These are phyloP conservation scores for Synergus japonicus DNA, from an alignment of 2,888 invertebrate species.

Conservation along the genomic window DNA sequence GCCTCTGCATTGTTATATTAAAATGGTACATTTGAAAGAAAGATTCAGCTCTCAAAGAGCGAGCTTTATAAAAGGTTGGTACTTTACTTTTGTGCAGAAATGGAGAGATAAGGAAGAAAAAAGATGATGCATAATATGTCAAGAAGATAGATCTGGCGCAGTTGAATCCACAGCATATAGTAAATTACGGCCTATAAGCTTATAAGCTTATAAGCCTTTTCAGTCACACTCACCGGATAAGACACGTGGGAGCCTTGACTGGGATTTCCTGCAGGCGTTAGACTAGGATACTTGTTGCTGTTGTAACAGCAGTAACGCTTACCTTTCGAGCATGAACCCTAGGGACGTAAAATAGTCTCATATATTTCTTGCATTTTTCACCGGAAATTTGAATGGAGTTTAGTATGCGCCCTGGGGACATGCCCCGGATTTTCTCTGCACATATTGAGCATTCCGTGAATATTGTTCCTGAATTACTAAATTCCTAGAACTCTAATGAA, in stretches of 20 bases:
- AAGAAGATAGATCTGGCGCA: conserved; percentile 20
- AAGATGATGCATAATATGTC: conserved; percentile 28
- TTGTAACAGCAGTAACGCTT: conserved; percentile 84
- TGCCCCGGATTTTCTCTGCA: conserved; percentile 9
- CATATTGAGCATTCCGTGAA: not conserved
- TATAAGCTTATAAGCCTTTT: conserved; percentile 42
- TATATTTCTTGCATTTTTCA: conserved; percentile 30
- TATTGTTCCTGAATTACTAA: not conserved
- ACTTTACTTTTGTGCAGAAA: conserved; percentile 12
- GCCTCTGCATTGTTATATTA: not conserved
- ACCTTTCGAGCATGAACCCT: conserved; percentile 83
- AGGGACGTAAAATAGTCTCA: conserved; percentile 51
- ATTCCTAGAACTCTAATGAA: not conserved
- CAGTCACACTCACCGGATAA: conserved; percentile 59
- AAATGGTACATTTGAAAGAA: not conserved
- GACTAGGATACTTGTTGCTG: conserved; percentile 64
- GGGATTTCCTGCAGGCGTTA: conserved; percentile 51
- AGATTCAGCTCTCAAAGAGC: not conserved
- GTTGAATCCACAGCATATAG: conserved; percentile 38
- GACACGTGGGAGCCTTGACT: conserved; percentile 56
- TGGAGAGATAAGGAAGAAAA: not conserved
- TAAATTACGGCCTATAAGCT: conserved; percentile 33
- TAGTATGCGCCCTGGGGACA: conserved; percentile 14
- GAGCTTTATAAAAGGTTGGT: conserved; percentile 6
- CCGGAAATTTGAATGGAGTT: conserved; percentile 12